Conservation (phyloP, 2,797 vertebrate species). For the Phalanger gymnotis region DNA sequence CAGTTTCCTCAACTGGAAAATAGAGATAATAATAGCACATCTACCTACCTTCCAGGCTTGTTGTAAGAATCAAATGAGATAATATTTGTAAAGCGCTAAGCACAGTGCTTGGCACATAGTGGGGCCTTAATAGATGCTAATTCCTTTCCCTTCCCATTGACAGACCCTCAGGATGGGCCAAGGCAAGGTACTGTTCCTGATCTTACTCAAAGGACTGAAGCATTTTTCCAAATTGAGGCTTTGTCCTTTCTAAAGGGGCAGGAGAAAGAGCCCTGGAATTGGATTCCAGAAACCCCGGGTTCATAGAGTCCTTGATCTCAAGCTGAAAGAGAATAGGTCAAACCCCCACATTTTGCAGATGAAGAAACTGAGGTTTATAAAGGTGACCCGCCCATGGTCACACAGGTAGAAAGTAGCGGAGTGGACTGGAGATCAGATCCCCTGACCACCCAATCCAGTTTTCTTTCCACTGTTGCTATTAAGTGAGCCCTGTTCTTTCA, state of each 20-base stretch:
- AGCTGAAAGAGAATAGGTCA: background rate
- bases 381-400: background rate
- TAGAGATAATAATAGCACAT: background rate
- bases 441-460: background rate
- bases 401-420: constrained; percentile 9
- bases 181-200: background rate
- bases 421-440: background rate
- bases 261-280: background rate
- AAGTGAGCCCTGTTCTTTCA: background rate
- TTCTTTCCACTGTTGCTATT: background rate
- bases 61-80: background rate
- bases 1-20: background rate
- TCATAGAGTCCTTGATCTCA: background rate
- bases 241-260: background rate
- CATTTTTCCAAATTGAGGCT: background rate
- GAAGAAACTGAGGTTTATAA: background rate
- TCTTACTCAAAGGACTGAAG: background rate
- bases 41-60: background rate
- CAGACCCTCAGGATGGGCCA: background rate
- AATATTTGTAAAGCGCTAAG: background rate
- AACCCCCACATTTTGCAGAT: constrained; percentile 20
- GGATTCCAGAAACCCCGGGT: background rate
- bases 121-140: too few species aligned
- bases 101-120: background rate
- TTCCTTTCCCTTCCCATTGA: background rate